Evolutionary conservation across 2,113 vertebrate genomes (phyloP), one percentile per base, ranked within the genome.

Genomic region (Chamaetylas fuelleborni): DNA sequence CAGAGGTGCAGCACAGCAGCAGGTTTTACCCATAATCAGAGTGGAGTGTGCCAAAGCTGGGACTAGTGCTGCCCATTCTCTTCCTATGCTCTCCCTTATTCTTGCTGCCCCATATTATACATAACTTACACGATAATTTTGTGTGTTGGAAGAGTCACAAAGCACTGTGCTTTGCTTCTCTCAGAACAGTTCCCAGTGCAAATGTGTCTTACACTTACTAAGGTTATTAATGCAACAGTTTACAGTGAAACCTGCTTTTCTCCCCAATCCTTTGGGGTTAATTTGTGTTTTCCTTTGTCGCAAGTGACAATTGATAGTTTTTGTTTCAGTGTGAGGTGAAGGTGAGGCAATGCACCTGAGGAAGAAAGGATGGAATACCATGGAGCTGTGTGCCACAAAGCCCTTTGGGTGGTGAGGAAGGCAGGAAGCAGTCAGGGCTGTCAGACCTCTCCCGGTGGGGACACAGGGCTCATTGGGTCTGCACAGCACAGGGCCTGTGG

Each of bases 261-360:
- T 73, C 47, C 29, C 26, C 2, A 1, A 19, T 82, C n/a, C 20
- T 80, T n/a, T 89, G 50, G 9, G 18, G 23, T n/a, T 86, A 45
- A 22, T 61, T 64, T 65, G n/a, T 57, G 18, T 67, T 74, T 86
- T 70, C 9, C 42, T 82, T 58, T 72, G 36, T 66, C 48, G 57
- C 26, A 33, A 77, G 16, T 62, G 57, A 79, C 33, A 48, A 47
- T 28, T 25, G 70, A 19, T 36, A 38, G 38, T 4, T 24, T 29
- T 45, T 65, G 23, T 40, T 91, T 67, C 17, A 29, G 29, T 42
- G 18, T 62, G 62, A 48, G 43, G 23, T 65, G 36, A 81, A 45
- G 36, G 8, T 0, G 2, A 65, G 34, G 70, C 34, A 69, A 4
- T 40, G 12, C 0, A 1, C 47, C 23, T 50, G 1, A 6, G 19